Percentiles rank a stretch among this genome's conserved stretches.
Conservation (phyloP, 2,888 invertebrate species). For the Ochropleura leucogaster region DNA sequence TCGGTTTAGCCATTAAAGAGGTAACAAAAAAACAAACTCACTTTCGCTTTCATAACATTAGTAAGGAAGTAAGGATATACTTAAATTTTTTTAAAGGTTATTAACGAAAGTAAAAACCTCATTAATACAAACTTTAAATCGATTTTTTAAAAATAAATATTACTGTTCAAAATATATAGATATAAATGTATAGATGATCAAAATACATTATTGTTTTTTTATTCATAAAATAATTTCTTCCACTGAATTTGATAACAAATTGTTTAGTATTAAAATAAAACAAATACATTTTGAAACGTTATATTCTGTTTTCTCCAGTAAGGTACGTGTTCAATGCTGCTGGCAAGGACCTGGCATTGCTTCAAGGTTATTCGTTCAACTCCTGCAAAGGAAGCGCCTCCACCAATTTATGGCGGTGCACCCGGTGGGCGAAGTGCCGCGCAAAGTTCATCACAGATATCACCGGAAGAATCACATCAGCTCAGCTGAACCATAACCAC, state of each 20-base stretch:
- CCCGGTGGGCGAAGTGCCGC: slow-evolving; percentile 32
- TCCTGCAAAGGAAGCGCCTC: neutral
- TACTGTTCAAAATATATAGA: neutral
- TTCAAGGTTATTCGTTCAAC: slow-evolving; percentile 38
- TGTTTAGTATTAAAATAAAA: neutral
- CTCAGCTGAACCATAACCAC: slow-evolving; percentile 26
- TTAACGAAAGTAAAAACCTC: neutral
- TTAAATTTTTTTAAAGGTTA: neutral
- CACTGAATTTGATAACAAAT: neutral
- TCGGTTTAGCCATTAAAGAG: too few species aligned
- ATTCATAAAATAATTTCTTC: neutral
- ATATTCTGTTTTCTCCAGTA: neutral
- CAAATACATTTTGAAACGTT: neutral
- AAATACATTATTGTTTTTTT: neutral
- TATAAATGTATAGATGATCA: too few species aligned
- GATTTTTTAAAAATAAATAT: neutral
- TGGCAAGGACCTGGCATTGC: slow-evolving; percentile 22
- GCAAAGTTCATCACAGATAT: slow-evolving; percentile 21
- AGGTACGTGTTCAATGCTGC: slow-evolving; percentile 30
- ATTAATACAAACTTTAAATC: neutral
- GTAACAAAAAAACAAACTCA: too few species aligned
- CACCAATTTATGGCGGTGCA: slow-evolving; percentile 29
- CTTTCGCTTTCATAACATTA: too few species aligned
- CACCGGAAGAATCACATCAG: neutral
- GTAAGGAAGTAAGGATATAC: too few species aligned